These are phyloP conservation scores for Cololabis saira DNA, from an alignment of 2,113 vertebrate species.

Conservation along the genomic window DNA sequence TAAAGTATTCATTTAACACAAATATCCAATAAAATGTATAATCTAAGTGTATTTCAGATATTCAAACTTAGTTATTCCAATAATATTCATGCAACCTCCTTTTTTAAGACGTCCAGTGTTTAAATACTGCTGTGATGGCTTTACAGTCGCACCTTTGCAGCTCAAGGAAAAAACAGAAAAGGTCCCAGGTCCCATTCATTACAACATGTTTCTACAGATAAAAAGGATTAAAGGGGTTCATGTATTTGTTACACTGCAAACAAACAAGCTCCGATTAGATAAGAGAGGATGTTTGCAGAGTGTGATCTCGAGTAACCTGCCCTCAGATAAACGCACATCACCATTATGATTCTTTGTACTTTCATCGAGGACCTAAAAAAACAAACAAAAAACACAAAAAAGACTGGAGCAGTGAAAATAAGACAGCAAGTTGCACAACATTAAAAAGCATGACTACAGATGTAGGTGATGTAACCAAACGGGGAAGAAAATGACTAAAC, in stretches of 20 bases:
- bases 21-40: not conserved
- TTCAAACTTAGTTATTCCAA: too few relatives aligned
- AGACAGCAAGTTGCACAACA: constrained; percentile 23
- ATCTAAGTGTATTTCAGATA: too few relatives aligned
- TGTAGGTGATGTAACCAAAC: not conserved
- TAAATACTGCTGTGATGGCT: not conserved
- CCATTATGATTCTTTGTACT: not conserved
- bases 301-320: constrained; percentile 19
- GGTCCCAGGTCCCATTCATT: not conserved
- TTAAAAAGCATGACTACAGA: constrained; percentile 7
- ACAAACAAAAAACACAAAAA: too few relatives aligned
- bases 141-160: too few relatives aligned
- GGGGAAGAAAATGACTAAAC: not conserved
- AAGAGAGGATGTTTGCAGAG: constrained; percentile 8
- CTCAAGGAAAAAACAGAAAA: too few relatives aligned
- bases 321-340: not conserved
- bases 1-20: not conserved
- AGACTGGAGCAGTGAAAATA: constrained; percentile 6
- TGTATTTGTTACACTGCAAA: constrained; percentile 9
- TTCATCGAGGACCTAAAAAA: not conserved
- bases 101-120: constrained; percentile 22
- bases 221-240: constrained; percentile 18
- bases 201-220: constrained; percentile 15
- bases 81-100: too few relatives aligned
- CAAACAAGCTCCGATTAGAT: constrained; percentile 21